phyloP scores from a whole-genome alignment of 2,113 vertebrate genomes.

The Ochotona princeps region DNA sequence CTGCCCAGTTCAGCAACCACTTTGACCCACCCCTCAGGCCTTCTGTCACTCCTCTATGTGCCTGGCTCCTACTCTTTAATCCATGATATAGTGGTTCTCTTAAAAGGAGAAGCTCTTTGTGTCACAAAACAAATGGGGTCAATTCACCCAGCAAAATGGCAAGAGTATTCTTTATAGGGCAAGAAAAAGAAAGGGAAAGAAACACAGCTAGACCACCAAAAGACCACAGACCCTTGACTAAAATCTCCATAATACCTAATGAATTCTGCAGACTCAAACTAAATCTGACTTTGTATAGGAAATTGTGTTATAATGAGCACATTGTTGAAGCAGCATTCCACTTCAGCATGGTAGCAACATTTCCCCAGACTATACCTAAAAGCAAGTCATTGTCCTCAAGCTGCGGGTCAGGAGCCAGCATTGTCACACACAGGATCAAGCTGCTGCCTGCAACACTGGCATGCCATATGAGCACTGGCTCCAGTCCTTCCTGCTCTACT shows the following conservation, averaged over 20 bases:
- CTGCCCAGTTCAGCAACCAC: neutral
- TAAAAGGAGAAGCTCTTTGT: slow-evolving; percentile 46
- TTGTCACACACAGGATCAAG: too few species aligned
- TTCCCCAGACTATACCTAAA: neutral
- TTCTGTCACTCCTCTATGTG: slow-evolving; percentile 16
- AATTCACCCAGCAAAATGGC: slow-evolving; percentile 26
- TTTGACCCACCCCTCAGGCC: neutral
- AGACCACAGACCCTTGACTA: neutral
- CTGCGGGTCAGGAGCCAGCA: neutral
- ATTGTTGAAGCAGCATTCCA: neutral
- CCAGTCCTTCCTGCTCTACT: too few species aligned
- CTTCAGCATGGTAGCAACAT: neutral
- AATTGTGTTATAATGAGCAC: neutral
- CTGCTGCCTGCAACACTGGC: too few species aligned
- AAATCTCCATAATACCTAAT: slow-evolving; percentile 21
- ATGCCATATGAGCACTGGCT: too few species aligned
- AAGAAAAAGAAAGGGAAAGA: neutral
- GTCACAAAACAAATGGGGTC: slow-evolving; percentile 41
- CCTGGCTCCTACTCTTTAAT: slow-evolving; percentile 19
- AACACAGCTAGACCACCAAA: neutral
- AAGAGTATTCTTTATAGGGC: slow-evolving; percentile 7
- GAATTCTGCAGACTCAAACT: neutral
- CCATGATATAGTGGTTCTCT: slow-evolving; percentile 45
- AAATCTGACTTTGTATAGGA: neutral
- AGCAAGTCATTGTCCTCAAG: neutral